Percentiles rank a stretch among this genome's conserved stretches.
phyloP scores from a whole-genome alignment of 2,888 invertebrate genomes.

The Eupithecia dodoneata region DNA sequence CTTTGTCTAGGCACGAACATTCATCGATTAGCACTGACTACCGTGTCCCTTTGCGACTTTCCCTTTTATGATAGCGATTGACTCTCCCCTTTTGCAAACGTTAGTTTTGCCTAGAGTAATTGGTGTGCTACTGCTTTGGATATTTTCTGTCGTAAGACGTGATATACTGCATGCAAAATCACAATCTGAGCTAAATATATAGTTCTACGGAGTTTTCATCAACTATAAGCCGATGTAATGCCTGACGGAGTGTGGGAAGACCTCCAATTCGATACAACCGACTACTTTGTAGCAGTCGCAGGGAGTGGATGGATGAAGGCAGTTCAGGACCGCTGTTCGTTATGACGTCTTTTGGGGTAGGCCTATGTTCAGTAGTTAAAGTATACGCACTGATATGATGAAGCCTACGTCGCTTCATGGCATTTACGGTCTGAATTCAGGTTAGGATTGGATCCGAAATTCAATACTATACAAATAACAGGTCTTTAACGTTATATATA shows the following conservation, averaged over 20 bases:
- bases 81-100: conserved; percentile 51
- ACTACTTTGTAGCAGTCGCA: too few relatives aligned
- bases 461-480: not conserved
- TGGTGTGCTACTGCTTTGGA: conserved; percentile 49
- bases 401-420: not conserved
- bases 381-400: too few relatives aligned
- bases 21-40: conserved; percentile 64
- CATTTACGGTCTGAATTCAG: not conserved
- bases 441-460: not conserved
- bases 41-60: conserved; percentile 68
- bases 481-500: not conserved
- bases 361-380: too few relatives aligned
- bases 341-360: too few relatives aligned
- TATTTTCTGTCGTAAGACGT: conserved; percentile 11
- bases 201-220: not conserved
- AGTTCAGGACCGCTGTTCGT: too few relatives aligned
- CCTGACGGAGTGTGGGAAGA: too few relatives aligned
- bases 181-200: too few relatives aligned
- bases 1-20: conserved; percentile 45
- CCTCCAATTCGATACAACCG: too few relatives aligned
- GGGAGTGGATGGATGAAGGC: too few relatives aligned
- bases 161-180: not conserved
- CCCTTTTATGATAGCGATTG: conserved; percentile 76
- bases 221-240: not conserved
- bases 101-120: conserved; percentile 59